These are phyloP conservation scores for Ceyx melanurus DNA, from an alignment of 2,113 vertebrate species.

Conservation along the genomic window DNA sequence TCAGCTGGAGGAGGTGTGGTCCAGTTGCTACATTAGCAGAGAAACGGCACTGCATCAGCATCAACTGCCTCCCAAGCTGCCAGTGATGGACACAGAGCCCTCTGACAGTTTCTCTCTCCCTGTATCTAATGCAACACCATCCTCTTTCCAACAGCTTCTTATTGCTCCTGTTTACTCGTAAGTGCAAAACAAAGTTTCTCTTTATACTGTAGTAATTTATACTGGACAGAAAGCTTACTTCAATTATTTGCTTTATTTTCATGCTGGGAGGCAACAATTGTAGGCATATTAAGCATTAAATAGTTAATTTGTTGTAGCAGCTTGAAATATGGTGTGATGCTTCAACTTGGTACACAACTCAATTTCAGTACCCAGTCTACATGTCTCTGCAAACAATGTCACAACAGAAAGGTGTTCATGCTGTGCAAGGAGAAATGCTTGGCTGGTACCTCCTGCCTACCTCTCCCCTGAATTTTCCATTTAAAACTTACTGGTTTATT, in stretches of 20 bases:
- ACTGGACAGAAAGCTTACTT: slow-evolving; percentile 1
- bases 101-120: not conserved
- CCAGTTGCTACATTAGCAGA: slow-evolving; percentile 31
- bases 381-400: not conserved
- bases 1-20: slow-evolving; percentile 51
- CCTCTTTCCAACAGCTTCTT: not conserved
- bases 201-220: not conserved
- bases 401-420: not conserved
- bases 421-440: not conserved
- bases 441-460: not conserved
- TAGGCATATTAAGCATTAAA: slow-evolving; percentile 44
- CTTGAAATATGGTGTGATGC: not conserved
- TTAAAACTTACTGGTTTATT: not conserved
- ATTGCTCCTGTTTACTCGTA: not conserved
- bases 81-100: not conserved
- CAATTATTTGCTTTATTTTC: slow-evolving; percentile 13
- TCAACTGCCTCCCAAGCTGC: not conserved
- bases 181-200: not conserved
- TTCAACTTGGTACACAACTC: not conserved
- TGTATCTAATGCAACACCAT: not conserved
- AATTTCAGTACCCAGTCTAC: not conserved
- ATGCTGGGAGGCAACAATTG: slow-evolving; percentile 39
- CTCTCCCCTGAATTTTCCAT: not conserved
- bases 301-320: slow-evolving; percentile 54
- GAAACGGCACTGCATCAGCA: not conserved